Evolutionary conservation across 2,113 vertebrate genomes (phyloP).

Genomic region (Balaeniceps rex): DNA sequence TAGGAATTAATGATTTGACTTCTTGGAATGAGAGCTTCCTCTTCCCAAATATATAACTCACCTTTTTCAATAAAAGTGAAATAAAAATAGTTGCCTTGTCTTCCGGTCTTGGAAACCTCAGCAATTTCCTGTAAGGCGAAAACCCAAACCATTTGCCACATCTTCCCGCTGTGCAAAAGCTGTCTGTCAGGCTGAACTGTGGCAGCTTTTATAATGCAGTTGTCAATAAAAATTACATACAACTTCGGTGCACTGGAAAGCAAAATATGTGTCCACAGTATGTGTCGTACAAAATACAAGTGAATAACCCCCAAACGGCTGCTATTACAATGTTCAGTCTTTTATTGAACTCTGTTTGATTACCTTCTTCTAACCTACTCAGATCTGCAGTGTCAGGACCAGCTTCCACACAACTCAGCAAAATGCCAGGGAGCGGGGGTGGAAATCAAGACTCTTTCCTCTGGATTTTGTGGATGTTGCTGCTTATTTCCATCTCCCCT

Average conservation of each 20-base stretch:
- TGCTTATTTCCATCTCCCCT: not conserved
- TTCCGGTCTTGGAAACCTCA: not conserved
- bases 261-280: not conserved
- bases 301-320: not conserved
- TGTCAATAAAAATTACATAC: not conserved
- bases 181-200: not conserved
- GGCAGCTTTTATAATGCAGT: not conserved
- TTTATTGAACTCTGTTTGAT: not conserved
- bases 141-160: not conserved
- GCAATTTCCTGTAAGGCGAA: not conserved
- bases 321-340: not conserved
- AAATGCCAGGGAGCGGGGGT: not conserved
- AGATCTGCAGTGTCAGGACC: not conserved
- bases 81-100: not conserved
- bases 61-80: not conserved
- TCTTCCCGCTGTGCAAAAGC: not conserved
- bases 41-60: not conserved
- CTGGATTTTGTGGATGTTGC: not conserved
- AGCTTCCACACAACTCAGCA: not conserved
- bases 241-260: not conserved
- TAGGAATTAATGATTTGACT: not conserved
- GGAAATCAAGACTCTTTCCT: not conserved
- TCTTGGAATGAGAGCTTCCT: not conserved
- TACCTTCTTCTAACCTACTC: not conserved
- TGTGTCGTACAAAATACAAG: not conserved